These are phyloP conservation scores for Apodemia zela DNA, from an alignment of 2,888 invertebrate genomes.

Conservation along the genomic window DNA sequence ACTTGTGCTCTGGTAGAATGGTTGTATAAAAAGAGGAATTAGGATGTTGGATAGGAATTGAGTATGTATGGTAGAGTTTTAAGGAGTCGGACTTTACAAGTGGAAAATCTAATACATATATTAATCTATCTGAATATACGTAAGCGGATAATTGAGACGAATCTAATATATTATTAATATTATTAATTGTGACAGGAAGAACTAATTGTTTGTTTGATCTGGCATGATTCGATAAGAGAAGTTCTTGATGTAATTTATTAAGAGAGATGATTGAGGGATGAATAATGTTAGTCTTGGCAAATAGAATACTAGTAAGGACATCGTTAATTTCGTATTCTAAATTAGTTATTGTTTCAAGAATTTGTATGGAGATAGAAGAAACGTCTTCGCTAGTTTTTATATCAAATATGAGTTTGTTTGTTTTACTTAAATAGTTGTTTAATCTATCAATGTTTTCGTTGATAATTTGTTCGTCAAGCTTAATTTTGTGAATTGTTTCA, in stretches of 20 bases:
- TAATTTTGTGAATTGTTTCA: constrained; percentile 35
- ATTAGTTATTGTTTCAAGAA: constrained; percentile 30
- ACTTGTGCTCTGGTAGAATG: constrained; percentile 4
- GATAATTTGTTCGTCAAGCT: constrained; percentile 30
- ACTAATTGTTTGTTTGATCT: constrained; percentile 31
- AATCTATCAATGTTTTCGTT: constrained; percentile 33
- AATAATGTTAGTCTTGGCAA: constrained; percentile 28
- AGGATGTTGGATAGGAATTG: constrained; percentile 36
- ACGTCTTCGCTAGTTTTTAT: constrained; percentile 35
- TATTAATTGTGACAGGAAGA: constrained; percentile 31
- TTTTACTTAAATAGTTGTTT: constrained; percentile 30
- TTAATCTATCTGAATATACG: constrained; percentile 35
- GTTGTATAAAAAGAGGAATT: constrained; percentile 35
- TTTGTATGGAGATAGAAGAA: constrained; percentile 34
- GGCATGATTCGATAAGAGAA: constrained; percentile 26
- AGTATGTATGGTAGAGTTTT: constrained; percentile 36
- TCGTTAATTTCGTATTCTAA: constrained; percentile 36
- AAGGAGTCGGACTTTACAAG: constrained; percentile 33
- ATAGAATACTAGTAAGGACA: constrained; percentile 29
- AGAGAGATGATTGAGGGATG: constrained; percentile 21
- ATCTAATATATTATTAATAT: constrained; percentile 36
- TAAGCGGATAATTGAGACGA: constrained; percentile 34
- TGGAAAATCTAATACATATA: constrained; percentile 36
- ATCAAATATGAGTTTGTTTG: constrained; percentile 30
- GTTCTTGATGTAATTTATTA: constrained; percentile 29